Evolutionary conservation across 2,888 invertebrate species (phyloP), one percentile per base, ranked within the genome.

Genomic region (Drosophila borborema): DNA sequence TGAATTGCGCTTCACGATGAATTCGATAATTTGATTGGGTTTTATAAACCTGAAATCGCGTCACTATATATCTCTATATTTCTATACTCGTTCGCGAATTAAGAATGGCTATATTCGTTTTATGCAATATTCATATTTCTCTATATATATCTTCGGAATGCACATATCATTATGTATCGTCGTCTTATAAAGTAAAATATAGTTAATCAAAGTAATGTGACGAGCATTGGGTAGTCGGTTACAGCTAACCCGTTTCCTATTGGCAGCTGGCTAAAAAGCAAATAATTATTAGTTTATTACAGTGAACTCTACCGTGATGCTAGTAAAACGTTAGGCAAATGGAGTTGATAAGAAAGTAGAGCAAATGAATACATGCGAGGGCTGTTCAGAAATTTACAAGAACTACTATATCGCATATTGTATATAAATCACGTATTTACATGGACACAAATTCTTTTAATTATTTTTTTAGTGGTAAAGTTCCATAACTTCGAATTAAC

Each of bases 251-350:
- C n/a, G 16, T 16, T 9, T 16, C 16, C 1, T 10, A 54, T 38
- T 54, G 38, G 16, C 54, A 54, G 23, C 38, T 40, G 54, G 40
- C 23, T 40, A 40, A 54, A 23, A 54, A n/a, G 23, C n/a, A 23
- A 54, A 34, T 18, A 80, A 64, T 80, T 58, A 66, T 77, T 77
- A 65, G 58, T 48, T 34, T 34, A 51, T 36, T 51, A 31, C 14
- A 34, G 18, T 14, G 18, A 36, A 20, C 10, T 51, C 51, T 51
- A 10, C 18, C 34, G 12, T 34, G 34, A 34, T 51, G 31, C 34
- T 18, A 12, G 34, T 8, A 34, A 8, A 20, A 34, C 51, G n/a
- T 31, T 51, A 51, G 18, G 8, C 34, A 51, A 18, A 12, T 34
- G 18, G 12, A 20, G 8, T 34, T 34, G 51, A 51, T 51, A 51